A percentile compares a stretch with the other conserved stretches of the same genome.
These are phyloP conservation scores for Seira ritae DNA, from an alignment of 2,888 invertebrate species.

Conservation along the genomic window DNA sequence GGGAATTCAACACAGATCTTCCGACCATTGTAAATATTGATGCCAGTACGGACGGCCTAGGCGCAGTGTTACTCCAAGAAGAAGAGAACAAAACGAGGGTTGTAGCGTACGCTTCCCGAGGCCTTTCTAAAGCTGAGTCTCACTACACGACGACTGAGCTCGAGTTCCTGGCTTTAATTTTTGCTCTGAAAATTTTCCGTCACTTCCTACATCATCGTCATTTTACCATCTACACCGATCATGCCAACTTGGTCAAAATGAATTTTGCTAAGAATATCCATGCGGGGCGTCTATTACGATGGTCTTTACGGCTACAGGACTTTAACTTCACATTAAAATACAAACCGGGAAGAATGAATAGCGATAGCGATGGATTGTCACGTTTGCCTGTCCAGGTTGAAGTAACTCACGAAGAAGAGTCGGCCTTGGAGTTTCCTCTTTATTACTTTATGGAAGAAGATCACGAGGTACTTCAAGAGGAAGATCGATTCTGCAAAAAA, in stretches of 20 bases:
- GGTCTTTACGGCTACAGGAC: constrained; percentile 54
- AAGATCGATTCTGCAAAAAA: neutral
- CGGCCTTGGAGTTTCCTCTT: constrained; percentile 2
- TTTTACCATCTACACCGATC: constrained; percentile 68
- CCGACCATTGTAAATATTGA: constrained; percentile 72
- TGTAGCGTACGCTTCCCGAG: constrained; percentile 39
- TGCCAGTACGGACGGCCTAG: constrained; percentile 69
- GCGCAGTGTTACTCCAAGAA: constrained; percentile 72
- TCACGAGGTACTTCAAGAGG: neutral
- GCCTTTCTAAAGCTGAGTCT: constrained; percentile 41
- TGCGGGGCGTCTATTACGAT: constrained; percentile 36
- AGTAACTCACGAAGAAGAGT: constrained; percentile 21
- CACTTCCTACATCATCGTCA: constrained; percentile 60
- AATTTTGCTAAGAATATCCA: constrained; percentile 22
- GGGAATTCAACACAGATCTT: constrained; percentile 66
- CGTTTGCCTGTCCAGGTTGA: constrained; percentile 20
- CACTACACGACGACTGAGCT: constrained; percentile 47
- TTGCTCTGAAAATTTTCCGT: constrained; percentile 64
- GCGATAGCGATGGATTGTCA: constrained; percentile 61
- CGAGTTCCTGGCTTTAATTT: constrained; percentile 69
- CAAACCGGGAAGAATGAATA: constrained; percentile 37
- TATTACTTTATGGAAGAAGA: neutral
- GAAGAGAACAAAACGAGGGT: constrained; percentile 32
- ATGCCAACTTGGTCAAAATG: constrained; percentile 50
- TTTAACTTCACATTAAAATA: constrained; percentile 32